Conservation (phyloP, 1,140 invertebrate genomes). For the Lutraria rhynchaena region DNA sequence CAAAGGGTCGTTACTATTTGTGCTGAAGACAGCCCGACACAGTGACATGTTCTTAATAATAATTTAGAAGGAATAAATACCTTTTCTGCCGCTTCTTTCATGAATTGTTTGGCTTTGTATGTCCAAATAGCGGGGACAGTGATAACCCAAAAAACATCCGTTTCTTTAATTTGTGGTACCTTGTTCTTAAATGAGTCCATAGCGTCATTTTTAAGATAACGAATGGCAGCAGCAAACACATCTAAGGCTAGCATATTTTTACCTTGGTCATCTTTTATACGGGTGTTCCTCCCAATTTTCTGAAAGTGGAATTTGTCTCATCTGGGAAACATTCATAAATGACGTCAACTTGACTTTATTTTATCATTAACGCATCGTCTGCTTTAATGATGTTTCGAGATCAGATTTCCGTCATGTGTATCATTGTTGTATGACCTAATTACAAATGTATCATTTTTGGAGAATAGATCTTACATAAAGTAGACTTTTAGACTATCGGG, state of each 20-base stretch:
- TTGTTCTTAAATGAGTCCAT: neutral
- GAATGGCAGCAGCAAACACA: slow-evolving; percentile 26
- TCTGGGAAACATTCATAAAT: too few species aligned
- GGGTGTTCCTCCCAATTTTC: neutral
- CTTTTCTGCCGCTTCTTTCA: slow-evolving; percentile 40
- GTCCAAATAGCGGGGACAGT: slow-evolving; percentile 44
- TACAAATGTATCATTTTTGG: too few species aligned
- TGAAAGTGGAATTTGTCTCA: neutral
- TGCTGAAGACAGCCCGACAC: too few species aligned
- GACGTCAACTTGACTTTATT: too few species aligned
- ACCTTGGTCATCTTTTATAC: slow-evolving; percentile 7
- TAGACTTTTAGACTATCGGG: too few species aligned
- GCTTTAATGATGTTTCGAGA: too few species aligned
- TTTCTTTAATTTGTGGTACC: neutral
- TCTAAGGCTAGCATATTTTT: slow-evolving; percentile 20
- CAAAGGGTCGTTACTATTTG: too few species aligned
- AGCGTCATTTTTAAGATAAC: slow-evolving; percentile 29
- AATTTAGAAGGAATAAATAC: slow-evolving; percentile 4
- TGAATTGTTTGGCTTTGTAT: slow-evolving; percentile 44
- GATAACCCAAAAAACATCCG: slow-evolving; percentile 37
- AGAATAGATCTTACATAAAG: too few species aligned
- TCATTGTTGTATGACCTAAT: too few species aligned
- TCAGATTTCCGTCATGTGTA: too few species aligned
- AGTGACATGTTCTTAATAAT: neutral
- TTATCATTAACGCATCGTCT: too few species aligned